These are phyloP conservation scores for Sternarchorhynchus goeldii DNA, from an alignment of 2,797 vertebrate genomes.

Conservation along the genomic window DNA sequence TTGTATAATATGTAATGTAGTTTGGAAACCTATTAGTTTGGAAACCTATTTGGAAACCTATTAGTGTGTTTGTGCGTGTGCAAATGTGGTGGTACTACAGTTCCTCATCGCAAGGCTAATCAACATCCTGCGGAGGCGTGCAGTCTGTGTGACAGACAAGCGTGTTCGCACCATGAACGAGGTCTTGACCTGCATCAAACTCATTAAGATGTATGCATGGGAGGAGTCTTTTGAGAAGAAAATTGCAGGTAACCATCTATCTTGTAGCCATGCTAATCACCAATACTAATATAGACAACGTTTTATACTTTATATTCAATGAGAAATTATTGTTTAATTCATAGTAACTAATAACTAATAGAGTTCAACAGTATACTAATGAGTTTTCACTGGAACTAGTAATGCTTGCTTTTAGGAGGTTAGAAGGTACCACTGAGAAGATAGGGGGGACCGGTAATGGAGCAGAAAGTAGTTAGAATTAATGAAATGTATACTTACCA, in stretches of 20 bases:
- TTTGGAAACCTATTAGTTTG: background rate
- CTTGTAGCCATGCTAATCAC: background rate
- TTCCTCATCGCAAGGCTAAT: slow-evolving; percentile 72
- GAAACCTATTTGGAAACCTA: background rate
- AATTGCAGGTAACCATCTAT: slow-evolving; percentile 67
- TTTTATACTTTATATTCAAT: too few species aligned
- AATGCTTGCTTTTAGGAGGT: too few species aligned
- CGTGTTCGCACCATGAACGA: slow-evolving; percentile 81
- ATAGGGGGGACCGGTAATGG: too few species aligned
- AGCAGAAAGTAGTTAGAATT: too few species aligned
- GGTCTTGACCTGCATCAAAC: slow-evolving; percentile 82
- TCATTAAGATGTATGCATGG: slow-evolving; percentile 86
- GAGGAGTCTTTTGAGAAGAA: slow-evolving; percentile 78
- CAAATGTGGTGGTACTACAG: slow-evolving; percentile 62
- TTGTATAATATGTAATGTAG: background rate
- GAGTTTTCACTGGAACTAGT: too few species aligned
- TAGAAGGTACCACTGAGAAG: too few species aligned
- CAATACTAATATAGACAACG: background rate
- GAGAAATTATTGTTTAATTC: too few species aligned
- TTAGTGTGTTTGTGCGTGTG: slow-evolving; percentile 6
- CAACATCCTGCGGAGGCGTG: slow-evolving; percentile 65
- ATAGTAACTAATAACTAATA: too few species aligned
- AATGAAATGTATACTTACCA: too few species aligned
- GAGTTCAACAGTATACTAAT: too few species aligned
- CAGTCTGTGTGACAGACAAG: slow-evolving; percentile 72